Base-by-base conservation (phyloP, 2,113 vertebrate genomes). In the Neoarius graeffei region DNA sequence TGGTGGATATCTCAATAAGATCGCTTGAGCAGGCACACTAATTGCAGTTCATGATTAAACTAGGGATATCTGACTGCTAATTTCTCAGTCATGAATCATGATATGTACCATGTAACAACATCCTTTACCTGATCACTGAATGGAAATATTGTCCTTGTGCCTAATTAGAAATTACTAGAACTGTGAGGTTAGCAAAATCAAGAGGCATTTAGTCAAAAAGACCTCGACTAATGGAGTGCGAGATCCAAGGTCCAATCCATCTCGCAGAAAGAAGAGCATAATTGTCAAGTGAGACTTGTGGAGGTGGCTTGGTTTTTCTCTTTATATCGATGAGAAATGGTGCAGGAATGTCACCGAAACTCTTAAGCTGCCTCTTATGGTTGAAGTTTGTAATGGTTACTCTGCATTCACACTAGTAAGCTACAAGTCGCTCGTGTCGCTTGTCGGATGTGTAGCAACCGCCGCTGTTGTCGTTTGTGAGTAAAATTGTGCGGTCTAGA, bases 31-130 rank as follows among this genome's bases (percentile, higher is more conserved):
- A 54, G 48, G 73, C 85, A 52, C 64, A 64, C 56, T 64, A 66
- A 86, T 86, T 86, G 73, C 85, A 79, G n/a, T 64, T 79, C 17
- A 35, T 64, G 42, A 86, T 79, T 66, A 66, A 86, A 79, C 42
- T 79, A 64, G 59, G 85, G 60, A 79, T 79, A 19, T 77, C 74
- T 27, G 42, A 30, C 17, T 59, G 83, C 67, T 86, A 76, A 77
- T 64, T 87, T 81, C 77, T 64, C 50, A 81, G 50, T 56, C 54
- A 76, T 80, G 50, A 67, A 87, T 67, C 62, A 66, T 81, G 62
- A 48, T 67, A 71, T 69, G 62, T 81, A 57, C 52, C 27, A 57
- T 35, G n/a, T 17, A 57, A 66, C 64, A 48, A 69, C 76, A 50
- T 17, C 42, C 13, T 56, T 69, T 69, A 81, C 10, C 56, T 64